Conservation (phyloP, 1,140 invertebrate genomes). For the Cheumatopsyche charites region DNA sequence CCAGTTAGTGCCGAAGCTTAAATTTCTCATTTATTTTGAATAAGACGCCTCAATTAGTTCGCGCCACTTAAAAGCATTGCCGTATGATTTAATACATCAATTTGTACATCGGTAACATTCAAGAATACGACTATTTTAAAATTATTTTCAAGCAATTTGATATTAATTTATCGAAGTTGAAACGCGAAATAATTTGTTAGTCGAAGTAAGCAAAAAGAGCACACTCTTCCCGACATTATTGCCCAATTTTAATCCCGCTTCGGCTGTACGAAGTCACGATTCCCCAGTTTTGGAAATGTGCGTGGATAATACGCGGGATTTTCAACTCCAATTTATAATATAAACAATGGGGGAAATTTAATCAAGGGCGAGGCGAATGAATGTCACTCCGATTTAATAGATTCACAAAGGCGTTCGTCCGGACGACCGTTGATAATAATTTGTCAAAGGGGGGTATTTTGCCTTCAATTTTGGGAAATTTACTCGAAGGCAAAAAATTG, state of each 20-base stretch:
- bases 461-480: slow-evolving; percentile 13
- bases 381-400: slow-evolving; percentile 26
- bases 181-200: too few relatives aligned
- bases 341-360: slow-evolving; percentile 24
- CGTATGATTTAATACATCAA: too few relatives aligned
- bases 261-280: slow-evolving; percentile 10
- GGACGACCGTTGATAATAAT: slow-evolving; percentile 23
- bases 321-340: slow-evolving; percentile 24
- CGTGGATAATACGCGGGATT: slow-evolving; percentile 16
- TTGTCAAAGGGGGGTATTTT: slow-evolving; percentile 23
- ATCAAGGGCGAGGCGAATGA: slow-evolving; percentile 15
- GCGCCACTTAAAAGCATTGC: neutral
- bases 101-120: too few relatives aligned
- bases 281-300: neutral
- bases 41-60: slow-evolving; percentile 13
- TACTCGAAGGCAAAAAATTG: neutral
- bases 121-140: too few relatives aligned
- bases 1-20: slow-evolving; percentile 1
- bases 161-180: too few relatives aligned
- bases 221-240: too few relatives aligned
- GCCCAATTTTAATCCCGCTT: slow-evolving; percentile 5
- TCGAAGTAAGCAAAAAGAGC: too few relatives aligned
- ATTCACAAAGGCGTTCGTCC: slow-evolving; percentile 18
- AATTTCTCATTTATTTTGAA: slow-evolving; percentile 19
- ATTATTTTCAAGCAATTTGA: too few relatives aligned